Evolutionary conservation across 23 tunicate genomes (phyloP), one percentile per base, ranked within the genome.

Genomic region (Oikopleura dioica): DNA sequence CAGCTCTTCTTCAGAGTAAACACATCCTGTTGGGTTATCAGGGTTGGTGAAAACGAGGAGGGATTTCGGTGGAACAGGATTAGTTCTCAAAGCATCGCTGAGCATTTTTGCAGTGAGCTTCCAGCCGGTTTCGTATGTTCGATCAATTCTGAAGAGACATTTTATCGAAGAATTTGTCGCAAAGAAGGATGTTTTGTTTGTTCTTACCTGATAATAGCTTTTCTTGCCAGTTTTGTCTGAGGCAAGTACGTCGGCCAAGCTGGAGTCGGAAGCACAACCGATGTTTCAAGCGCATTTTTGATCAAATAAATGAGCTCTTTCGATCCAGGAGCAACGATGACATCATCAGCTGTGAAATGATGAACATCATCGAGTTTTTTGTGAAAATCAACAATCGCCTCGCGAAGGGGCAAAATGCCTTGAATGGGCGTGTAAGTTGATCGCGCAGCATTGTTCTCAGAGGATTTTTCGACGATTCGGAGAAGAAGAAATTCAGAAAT

Each of bases 321-420:
- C 0, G 94, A 82, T 35, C 98, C 98, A n/a, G 98, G 98, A 12
- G 87, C 94, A 50, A 83, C 83, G 1, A 92, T 80, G 36, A 86
- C 82, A 72, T 86, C 77, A 0, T 78, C 81, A 26, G 77, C 34
- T 34, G 75, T 37, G 37, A 82, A 85, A 36, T 82, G 87, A 38
- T 76, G 33, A 28, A 85, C 50, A 28, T 69, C 85, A 51, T 92
- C 98, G 35, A 80, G 59, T 31, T 37, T 68, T 28, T 68, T 36
- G 51, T 92, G 98, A 36, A 76, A 79, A 0, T 80, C 59, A 68
- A 83, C 69, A 28, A 63, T 63, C 72, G 72, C 16, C 30, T 63
- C 72, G 26, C 77, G 16, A 26, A 36, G 59, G 12, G 2, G 26
- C 30, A 35, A 35, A 9, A 30, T 77, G 79, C 94, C 98, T 76